A percentile compares a stretch with the other conserved stretches of the same genome.
Evolutionary conservation across 35 echinoderm and acorn worm genomes (phyloP).

Genomic region (Diadema setosum): DNA sequence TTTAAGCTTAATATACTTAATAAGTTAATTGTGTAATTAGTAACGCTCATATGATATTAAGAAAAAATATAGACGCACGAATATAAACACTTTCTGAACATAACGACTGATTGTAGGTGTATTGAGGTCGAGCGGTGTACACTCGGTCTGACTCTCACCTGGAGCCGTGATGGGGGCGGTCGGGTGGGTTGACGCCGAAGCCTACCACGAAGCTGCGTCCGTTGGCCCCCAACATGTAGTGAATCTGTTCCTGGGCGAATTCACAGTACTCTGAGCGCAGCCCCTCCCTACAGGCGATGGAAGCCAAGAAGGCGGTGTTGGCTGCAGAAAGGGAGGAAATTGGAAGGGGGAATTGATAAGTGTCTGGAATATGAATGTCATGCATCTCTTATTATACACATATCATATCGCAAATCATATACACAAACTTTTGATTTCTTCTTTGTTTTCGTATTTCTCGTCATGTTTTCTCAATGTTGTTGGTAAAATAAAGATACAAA

Average conservation of each 20-base stretch:
- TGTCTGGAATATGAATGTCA: background rate
- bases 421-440: no score
- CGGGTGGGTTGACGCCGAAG: slow-evolving; percentile 64
- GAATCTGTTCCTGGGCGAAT: slow-evolving; percentile 58
- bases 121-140: no score
- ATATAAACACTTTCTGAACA: background rate
- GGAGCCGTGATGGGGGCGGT: slow-evolving; percentile 65
- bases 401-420: background rate
- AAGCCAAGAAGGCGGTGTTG: slow-evolving; percentile 65
- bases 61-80: background rate
- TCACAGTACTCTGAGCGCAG: background rate
- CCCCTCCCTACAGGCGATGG: slow-evolving; percentile 35
- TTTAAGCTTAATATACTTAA: background rate
- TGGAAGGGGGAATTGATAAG: background rate
- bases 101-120: no score
- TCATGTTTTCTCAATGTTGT: no score
- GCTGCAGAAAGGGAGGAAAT: slow-evolving; percentile 27
- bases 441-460: no score
- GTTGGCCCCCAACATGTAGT: slow-evolving; percentile 73
- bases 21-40: background rate
- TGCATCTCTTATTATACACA: background rate
- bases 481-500: no score
- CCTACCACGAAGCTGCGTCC: slow-evolving; percentile 77
- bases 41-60: background rate
- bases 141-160: no score